Percentiles rank a stretch among this genome's conserved stretches.
Conservation (phyloP, 2,888 invertebrate species). For the Celastrina argiolus region DNA sequence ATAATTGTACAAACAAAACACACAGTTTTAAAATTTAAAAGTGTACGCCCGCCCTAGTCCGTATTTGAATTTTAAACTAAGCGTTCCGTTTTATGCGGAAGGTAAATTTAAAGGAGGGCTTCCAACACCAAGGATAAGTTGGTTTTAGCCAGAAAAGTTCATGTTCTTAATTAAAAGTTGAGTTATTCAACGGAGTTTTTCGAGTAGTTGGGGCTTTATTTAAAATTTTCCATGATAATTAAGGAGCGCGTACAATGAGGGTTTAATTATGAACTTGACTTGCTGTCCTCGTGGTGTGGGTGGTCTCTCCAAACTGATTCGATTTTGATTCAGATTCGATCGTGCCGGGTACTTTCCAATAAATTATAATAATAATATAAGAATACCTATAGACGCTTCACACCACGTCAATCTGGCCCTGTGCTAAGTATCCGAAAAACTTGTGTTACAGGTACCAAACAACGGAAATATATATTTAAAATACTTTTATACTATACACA, state of each 20-base stretch:
- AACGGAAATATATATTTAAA: no score
- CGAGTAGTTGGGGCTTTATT: conserved; percentile 23
- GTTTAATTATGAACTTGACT: not conserved
- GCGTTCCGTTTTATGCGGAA: conserved; percentile 62
- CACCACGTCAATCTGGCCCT: no score
- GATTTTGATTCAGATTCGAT: no score
- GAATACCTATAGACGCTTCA: no score
- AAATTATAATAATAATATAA: no score
- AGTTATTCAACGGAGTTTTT: conserved; percentile 26
- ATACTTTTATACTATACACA: no score
- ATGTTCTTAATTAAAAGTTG: conserved; percentile 28
- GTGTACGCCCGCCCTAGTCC: conserved; percentile 30
- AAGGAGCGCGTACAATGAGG: conserved; percentile 17
- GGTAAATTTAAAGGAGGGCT: conserved; percentile 57
- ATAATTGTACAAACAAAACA: no score
- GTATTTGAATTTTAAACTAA: conserved; percentile 75
- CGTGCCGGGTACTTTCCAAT: no score
- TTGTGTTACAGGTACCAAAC: no score
- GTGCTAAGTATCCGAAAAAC: no score
- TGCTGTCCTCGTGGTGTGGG: no score
- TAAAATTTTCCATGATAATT: conserved; percentile 24
- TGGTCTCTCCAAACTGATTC: no score
- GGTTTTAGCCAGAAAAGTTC: conserved; percentile 26
- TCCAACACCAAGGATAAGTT: conserved; percentile 40
- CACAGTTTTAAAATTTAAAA: not conserved